phyloP scores from a whole-genome alignment of 2,113 vertebrate species.

The Campylorhamphus procurvoides region DNA sequence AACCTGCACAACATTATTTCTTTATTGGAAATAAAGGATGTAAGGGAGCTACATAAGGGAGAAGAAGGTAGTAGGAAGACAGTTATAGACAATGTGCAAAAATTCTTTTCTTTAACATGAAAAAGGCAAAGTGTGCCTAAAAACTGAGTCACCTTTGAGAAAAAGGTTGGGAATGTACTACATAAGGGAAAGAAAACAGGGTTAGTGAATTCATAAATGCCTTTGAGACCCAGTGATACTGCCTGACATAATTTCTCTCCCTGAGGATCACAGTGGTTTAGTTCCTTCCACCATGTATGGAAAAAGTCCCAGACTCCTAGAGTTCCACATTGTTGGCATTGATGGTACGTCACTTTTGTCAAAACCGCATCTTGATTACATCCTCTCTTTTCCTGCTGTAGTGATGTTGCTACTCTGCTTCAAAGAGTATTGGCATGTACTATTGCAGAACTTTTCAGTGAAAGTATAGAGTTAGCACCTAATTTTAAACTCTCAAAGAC shows the following conservation, averaged over 20 bases:
- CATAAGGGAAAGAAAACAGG: background rate
- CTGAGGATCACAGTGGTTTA: background rate
- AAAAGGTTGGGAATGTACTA: background rate
- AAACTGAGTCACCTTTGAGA: background rate
- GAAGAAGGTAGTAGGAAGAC: background rate
- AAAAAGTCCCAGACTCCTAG: background rate
- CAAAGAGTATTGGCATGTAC: background rate
- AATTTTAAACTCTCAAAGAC: background rate
- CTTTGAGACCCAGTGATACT: background rate
- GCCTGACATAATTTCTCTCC: background rate
- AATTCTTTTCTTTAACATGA: background rate
- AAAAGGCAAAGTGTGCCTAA: background rate
- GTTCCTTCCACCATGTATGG: fast-evolving
- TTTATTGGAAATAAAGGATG: background rate
- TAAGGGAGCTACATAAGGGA: background rate
- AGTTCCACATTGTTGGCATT: background rate
- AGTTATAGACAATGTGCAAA: background rate
- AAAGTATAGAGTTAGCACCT: background rate
- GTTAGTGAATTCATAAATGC: background rate
- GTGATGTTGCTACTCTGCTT: background rate
- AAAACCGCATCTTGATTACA: background rate
- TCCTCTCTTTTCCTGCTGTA: background rate
- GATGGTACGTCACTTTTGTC: background rate
- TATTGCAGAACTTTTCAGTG: background rate
- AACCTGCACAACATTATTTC: background rate